Conservation (phyloP, 1,140 invertebrate species). For the Zophobas atratus region DNA sequence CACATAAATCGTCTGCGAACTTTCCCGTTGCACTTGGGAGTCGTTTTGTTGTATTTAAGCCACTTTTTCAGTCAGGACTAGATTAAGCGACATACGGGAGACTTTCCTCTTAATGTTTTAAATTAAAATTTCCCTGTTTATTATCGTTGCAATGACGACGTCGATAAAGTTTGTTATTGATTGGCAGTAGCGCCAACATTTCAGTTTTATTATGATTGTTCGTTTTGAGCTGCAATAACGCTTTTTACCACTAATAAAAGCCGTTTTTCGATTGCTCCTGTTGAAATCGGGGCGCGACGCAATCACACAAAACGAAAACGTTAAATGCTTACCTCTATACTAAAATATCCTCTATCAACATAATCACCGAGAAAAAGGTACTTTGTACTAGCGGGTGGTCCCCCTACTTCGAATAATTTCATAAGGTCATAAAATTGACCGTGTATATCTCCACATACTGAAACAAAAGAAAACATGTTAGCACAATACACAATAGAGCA, state of each 20-base stretch:
- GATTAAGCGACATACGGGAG: too few species aligned
- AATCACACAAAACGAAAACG: neutral
- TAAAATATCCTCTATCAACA: constrained; percentile 99
- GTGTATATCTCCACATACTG: constrained; percentile 99
- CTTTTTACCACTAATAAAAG: constrained; percentile 11
- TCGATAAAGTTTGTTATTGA: constrained; percentile 17
- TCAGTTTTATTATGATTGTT: constrained; percentile 12
- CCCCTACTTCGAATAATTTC: constrained; percentile 99
- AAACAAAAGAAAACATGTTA: constrained; percentile 66
- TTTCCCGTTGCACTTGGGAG: too few species aligned
- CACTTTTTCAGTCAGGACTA: too few species aligned
- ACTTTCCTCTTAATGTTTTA: neutral
- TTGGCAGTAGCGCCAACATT: constrained; percentile 6
- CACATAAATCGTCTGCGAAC: too few species aligned
- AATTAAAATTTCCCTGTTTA: neutral
- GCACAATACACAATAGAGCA: neutral
- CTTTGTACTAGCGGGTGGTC: constrained; percentile 97
- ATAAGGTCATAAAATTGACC: constrained; percentile 99
- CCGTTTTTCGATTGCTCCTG: neutral
- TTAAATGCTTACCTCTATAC: constrained; percentile 90
- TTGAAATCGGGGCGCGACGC: neutral
- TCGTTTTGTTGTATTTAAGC: too few species aligned
- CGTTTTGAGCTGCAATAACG: neutral
- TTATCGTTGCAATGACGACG: neutral
- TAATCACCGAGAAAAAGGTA: constrained; percentile 99